phyloP scores from a whole-genome alignment of 2,113 vertebrate genomes.

The Collichthys lucidus region DNA sequence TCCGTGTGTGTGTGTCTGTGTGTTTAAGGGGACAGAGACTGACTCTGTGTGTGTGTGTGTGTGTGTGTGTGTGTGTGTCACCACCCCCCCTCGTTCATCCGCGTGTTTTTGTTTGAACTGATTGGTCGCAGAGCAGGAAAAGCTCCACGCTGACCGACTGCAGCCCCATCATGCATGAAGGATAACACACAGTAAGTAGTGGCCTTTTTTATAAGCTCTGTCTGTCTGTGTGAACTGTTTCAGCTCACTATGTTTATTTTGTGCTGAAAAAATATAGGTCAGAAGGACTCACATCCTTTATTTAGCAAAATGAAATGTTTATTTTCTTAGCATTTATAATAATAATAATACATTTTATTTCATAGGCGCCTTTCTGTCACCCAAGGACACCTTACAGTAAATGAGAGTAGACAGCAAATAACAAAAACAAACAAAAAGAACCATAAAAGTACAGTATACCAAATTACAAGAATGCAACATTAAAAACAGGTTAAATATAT shows the following conservation, averaged over 20 bases:
- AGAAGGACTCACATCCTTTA: not conserved
- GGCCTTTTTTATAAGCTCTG: constrained; percentile 4
- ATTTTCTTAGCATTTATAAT: not conserved
- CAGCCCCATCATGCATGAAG: not conserved
- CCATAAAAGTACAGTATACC: too few species aligned
- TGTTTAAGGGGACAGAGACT: not conserved
- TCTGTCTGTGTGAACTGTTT: not conserved
- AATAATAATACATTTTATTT: too few species aligned
- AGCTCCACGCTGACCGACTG: too few species aligned
- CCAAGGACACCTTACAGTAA: too few species aligned
- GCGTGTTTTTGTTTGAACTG: constrained; percentile 82
- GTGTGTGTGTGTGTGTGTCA: not conserved
- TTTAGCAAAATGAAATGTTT: not conserved
- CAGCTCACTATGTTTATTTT: not conserved
- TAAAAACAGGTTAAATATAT: too few species aligned
- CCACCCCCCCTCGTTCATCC: constrained; percentile 47
- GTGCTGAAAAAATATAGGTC: not conserved
- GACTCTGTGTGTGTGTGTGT: not conserved
- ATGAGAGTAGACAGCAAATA: too few species aligned
- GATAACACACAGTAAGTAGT: constrained; percentile 19
- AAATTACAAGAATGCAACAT: too few species aligned
- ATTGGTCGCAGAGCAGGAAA: constrained; percentile 72
- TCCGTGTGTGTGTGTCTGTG: not conserved
- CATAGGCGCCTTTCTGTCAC: too few species aligned
- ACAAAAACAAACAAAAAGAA: too few species aligned